phyloP scores from a whole-genome alignment of 1,140 invertebrate species.

The Chironomus tepperi region DNA sequence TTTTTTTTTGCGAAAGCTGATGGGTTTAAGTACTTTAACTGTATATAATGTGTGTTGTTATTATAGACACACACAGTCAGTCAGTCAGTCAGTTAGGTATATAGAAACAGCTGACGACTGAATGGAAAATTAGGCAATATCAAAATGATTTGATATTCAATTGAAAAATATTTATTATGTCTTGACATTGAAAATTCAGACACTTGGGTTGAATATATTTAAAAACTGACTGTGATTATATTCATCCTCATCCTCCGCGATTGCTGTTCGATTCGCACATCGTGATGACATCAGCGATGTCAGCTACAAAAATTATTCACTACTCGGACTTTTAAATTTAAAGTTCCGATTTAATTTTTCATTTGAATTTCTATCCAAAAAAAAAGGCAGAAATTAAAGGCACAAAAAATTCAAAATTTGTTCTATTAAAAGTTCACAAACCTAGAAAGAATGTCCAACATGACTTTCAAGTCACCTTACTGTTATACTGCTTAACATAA shows the following conservation, averaged over 20 bases:
- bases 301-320: too few relatives aligned
- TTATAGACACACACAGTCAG: too few relatives aligned
- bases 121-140: not conserved
- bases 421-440: not conserved
- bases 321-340: not conserved
- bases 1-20: not conserved
- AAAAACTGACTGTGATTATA: too few relatives aligned
- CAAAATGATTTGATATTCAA: constrained; percentile 4
- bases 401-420: not conserved
- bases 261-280: too few relatives aligned
- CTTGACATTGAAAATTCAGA: constrained; percentile 12
- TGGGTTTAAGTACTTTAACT: constrained; percentile 8
- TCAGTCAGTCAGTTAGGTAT: not conserved
- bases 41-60: not conserved
- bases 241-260: not conserved
- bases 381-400: not conserved
- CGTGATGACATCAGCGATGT: not conserved
- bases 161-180: not conserved
- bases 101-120: constrained; percentile 5
- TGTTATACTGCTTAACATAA: not conserved
- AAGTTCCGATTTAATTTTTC: not conserved
- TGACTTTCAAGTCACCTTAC: constrained; percentile 12
- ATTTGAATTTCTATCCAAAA: too few relatives aligned
- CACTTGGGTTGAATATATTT: not conserved
- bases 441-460: not conserved